Evolutionary conservation across 2,113 vertebrate species (phyloP).

Genomic region (Uria lomvia): DNA sequence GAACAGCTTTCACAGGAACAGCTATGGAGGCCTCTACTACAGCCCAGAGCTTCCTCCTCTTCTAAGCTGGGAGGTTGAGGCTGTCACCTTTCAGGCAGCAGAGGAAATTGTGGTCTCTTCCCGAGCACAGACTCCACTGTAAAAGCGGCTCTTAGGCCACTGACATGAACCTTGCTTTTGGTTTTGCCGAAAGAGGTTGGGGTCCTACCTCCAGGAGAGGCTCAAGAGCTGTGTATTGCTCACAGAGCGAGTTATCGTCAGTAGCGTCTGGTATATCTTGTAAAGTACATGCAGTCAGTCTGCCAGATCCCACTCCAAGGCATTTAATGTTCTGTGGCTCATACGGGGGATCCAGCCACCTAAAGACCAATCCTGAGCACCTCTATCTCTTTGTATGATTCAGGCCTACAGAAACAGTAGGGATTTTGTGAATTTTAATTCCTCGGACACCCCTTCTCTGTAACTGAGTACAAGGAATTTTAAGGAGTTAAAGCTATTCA

Average conservation of each 20-base stretch:
- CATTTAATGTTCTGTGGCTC: neutral
- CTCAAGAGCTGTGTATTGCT: neutral
- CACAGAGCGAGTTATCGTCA: rapidly evolving
- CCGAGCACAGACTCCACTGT: neutral
- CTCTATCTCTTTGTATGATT: neutral
- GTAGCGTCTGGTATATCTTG: neutral
- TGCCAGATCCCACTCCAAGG: neutral
- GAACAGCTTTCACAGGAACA: neutral
- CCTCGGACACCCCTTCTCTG: neutral
- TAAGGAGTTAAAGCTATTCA: neutral
- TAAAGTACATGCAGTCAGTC: neutral
- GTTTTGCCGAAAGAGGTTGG: neutral
- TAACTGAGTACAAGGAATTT: neutral
- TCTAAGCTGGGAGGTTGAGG: neutral
- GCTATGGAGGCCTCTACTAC: neutral
- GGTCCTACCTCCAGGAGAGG: neutral
- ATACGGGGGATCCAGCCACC: neutral
- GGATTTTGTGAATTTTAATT: neutral
- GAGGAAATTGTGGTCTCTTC: neutral
- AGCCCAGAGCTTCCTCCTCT: neutral
- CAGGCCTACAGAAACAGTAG: neutral
- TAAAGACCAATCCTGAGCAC: neutral
- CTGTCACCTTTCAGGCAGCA: neutral
- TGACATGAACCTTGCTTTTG: neutral
- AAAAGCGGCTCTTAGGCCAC: neutral